Conservation (phyloP, 2,113 vertebrate species). For the Otus sunia region DNA sequence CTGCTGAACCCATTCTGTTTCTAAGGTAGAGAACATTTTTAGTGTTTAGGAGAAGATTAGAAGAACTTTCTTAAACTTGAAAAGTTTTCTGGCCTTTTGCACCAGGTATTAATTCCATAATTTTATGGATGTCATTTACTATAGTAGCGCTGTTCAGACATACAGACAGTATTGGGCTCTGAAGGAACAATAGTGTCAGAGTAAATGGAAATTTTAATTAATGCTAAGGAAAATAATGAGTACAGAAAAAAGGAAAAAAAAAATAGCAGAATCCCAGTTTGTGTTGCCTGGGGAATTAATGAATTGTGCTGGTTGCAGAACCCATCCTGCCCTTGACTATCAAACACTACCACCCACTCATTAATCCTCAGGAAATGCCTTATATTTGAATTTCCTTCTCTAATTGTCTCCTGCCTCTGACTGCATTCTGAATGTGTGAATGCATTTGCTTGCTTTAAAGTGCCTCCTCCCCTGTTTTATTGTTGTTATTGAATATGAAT, state of each 20-base stretch:
- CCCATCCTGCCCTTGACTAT: slow-evolving; percentile 22
- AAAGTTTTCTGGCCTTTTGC: neutral
- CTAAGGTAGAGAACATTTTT: neutral
- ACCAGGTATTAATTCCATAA: neutral
- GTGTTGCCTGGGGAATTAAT: slow-evolving; percentile 51
- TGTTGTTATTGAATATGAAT: neutral
- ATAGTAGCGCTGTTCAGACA: neutral
- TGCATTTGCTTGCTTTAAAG: slow-evolving; percentile 18
- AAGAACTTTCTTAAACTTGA: neutral
- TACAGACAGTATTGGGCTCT: neutral
- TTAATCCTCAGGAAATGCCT: slow-evolving; percentile 61
- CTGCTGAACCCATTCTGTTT: neutral
- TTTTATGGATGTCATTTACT: neutral
- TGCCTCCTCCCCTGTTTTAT: neutral
- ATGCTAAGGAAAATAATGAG: neutral
- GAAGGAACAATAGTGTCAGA: neutral
- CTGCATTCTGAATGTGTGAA: slow-evolving; percentile 7
- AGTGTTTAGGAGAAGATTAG: neutral
- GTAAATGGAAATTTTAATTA: slow-evolving; percentile 13
- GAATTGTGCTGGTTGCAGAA: slow-evolving; percentile 23
- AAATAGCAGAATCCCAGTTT: neutral
- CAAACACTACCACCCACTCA: slow-evolving; percentile 36
- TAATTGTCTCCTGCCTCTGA: slow-evolving; percentile 39
- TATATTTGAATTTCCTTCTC: slow-evolving; percentile 45
- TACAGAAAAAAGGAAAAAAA: neutral